A percentile compares a stretch with the other conserved stretches of the same genome.
Evolutionary conservation across 2,888 invertebrate genomes (phyloP).

Genomic region (Strigamia crassipes): DNA sequence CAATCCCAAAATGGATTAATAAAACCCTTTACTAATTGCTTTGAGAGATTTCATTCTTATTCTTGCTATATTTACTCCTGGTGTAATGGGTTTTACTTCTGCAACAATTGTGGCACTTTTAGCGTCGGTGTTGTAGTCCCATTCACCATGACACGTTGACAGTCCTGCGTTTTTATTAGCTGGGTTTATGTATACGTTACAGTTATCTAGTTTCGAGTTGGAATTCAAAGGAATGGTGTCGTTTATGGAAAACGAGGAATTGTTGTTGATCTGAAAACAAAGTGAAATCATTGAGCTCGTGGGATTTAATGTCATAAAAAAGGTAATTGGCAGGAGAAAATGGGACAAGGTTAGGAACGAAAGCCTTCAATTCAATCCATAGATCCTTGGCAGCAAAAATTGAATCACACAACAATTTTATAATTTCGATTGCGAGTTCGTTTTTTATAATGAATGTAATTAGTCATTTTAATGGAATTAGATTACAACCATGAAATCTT

Average conservation of each 20-base stretch:
- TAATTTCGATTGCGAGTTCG: background rate
- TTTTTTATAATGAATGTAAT: background rate
- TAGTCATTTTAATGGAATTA: background rate
- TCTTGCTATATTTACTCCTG: too few relatives aligned
- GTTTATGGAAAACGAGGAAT: background rate
- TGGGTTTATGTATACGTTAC: slow-evolving; percentile 28
- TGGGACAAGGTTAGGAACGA: slow-evolving; percentile 19
- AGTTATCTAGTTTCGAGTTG: slow-evolving; percentile 8
- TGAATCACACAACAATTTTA: too few relatives aligned
- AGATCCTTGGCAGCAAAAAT: too few relatives aligned
- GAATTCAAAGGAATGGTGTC: slow-evolving; percentile 35
- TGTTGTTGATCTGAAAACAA: background rate
- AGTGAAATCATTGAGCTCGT: slow-evolving; percentile 19
- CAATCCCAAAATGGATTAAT: too few relatives aligned
- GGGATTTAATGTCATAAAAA: background rate
- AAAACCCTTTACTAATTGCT: too few relatives aligned
- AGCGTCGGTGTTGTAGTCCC: slow-evolving; percentile 7
- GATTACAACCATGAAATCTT: background rate
- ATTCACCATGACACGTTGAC: background rate
- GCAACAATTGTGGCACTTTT: slow-evolving; percentile 24
- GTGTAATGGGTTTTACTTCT: background rate
- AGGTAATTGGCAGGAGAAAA: background rate
- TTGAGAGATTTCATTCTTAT: too few relatives aligned
- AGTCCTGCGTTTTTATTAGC: slow-evolving; percentile 25
- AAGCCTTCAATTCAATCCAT: background rate